phyloP scores from a whole-genome alignment of 2,888 invertebrate genomes.

The Phaedon cochleariae region DNA sequence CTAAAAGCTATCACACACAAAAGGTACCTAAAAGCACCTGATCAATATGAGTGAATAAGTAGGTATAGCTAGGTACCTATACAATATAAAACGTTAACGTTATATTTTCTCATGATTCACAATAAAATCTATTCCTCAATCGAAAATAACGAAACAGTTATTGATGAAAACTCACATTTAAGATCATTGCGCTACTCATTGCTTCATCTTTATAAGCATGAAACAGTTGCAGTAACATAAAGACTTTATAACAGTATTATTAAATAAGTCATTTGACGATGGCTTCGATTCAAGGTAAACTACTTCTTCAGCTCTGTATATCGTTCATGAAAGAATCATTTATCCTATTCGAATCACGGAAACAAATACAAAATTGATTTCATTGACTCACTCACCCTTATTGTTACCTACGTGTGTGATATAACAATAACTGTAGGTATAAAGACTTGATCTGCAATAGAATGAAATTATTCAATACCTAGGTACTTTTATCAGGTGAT shows the following conservation, averaged over 20 bases:
- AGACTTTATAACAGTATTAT: constrained; percentile 42
- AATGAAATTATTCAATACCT: no score
- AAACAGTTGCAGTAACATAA: constrained; percentile 28
- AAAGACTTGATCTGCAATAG: no score
- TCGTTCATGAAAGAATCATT: no score
- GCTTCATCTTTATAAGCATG: constrained; percentile 42
- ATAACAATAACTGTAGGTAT: no score
- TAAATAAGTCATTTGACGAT: constrained; percentile 48
- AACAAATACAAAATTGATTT: constrained; percentile 11
- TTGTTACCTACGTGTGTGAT: constrained; percentile 21
- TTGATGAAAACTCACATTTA: neutral
- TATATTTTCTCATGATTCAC: neutral
- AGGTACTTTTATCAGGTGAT: constrained; percentile 24
- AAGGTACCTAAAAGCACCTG: no score
- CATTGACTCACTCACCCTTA: constrained; percentile 33
- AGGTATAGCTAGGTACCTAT: no score
- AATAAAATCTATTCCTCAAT: neutral
- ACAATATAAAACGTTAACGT: no score
- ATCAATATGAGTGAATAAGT: no score
- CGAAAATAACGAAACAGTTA: constrained; percentile 1
- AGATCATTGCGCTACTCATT: no score
- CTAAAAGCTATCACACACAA: no score
- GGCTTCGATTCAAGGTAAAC: constrained; percentile 61
- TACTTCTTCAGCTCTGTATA: constrained; percentile 50
- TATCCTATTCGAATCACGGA: neutral